Percentiles rank a stretch among this genome's conserved stretches.
phyloP scores from a whole-genome alignment of 2,888 invertebrate species.

The Catocala nupta region DNA sequence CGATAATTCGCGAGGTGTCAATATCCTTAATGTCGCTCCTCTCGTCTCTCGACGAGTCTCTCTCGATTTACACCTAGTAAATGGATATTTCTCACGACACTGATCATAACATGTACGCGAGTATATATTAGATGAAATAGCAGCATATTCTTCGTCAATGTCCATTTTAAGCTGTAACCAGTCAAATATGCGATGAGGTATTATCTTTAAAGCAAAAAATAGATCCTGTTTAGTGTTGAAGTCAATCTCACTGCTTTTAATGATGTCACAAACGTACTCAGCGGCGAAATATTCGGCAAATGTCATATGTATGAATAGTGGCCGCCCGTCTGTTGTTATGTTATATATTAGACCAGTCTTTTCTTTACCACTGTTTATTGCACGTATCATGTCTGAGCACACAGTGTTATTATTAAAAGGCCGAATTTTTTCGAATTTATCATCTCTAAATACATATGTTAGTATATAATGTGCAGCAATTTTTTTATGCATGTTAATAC shows the following conservation, averaged over 20 bases:
- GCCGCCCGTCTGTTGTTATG: background rate
- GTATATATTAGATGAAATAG: background rate
- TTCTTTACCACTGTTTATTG: conserved; percentile 3
- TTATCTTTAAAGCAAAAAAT: background rate
- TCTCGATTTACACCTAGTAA: too few relatives aligned
- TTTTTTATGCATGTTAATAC: conserved; percentile 1
- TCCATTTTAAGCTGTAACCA: background rate
- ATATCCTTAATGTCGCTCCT: too few relatives aligned
- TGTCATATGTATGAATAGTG: conserved; percentile 18
- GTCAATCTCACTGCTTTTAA: conserved; percentile 1
- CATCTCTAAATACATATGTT: background rate
- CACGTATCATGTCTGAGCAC: background rate
- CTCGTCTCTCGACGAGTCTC: too few relatives aligned
- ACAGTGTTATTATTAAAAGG: background rate
- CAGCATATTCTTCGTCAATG: background rate
- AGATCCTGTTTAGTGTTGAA: background rate
- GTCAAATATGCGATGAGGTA: background rate
- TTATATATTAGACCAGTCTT: conserved; percentile 13
- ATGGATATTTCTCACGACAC: too few relatives aligned
- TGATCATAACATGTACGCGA: too few relatives aligned
- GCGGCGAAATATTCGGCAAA: conserved; percentile 17
- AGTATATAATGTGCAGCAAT: background rate
- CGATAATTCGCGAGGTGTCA: too few relatives aligned
- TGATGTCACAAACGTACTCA: conserved; percentile 15
- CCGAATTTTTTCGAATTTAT: conserved; percentile 7